A percentile compares a stretch with the other conserved stretches of the same genome.
Evolutionary conservation across 2,113 vertebrate species (phyloP).

Genomic region (Otis tarda): DNA sequence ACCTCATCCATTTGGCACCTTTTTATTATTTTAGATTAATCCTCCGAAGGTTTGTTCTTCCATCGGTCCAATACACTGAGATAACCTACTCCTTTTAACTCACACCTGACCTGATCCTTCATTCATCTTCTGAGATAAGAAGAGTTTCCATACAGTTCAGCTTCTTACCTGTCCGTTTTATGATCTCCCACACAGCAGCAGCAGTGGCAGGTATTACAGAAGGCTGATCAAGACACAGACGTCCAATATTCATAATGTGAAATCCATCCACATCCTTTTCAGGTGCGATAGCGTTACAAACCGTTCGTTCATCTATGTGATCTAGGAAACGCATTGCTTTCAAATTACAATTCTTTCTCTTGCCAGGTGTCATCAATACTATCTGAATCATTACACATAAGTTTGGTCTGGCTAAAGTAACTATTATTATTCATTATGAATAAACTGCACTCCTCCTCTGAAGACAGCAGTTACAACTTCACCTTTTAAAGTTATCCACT

Average conservation of each 20-base stretch:
- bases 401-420: background rate
- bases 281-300: slow-evolving; percentile 87
- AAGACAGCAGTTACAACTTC: background rate
- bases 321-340: slow-evolving; percentile 61
- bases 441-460: background rate
- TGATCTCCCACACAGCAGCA: slow-evolving; percentile 92
- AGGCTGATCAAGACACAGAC: slow-evolving; percentile 88
- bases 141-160: background rate
- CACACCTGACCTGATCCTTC: background rate
- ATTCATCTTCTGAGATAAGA: background rate
- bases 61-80: background rate
- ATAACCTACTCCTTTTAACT: background rate
- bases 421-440: background rate
- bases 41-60: background rate
- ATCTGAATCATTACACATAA: background rate
- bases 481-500: background rate
- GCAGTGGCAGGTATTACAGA: slow-evolving; percentile 90
- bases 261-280: slow-evolving; percentile 95
- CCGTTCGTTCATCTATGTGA: slow-evolving; percentile 84
- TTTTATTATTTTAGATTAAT: background rate
- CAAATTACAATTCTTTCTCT: background rate
- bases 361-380: background rate
- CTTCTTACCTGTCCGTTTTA: slow-evolving; percentile 83
- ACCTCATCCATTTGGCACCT: background rate
- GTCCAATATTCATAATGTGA: slow-evolving; percentile 89